Conservation (phyloP, 1,140 invertebrate species). For the Parapsyche elsis region DNA sequence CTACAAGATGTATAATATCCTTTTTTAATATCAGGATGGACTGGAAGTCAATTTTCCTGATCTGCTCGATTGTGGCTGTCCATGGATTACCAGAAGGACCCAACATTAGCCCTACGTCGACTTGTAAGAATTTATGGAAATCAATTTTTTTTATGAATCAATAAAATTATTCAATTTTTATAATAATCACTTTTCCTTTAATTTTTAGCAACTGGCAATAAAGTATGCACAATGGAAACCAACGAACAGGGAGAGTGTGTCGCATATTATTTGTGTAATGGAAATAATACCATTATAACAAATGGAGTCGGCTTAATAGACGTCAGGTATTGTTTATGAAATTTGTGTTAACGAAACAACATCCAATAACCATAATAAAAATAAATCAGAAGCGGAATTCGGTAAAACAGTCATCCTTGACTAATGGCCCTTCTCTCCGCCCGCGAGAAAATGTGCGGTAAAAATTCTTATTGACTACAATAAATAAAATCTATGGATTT, state of each 20-base stretch:
- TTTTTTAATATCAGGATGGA: neutral
- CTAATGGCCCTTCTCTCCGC: no score
- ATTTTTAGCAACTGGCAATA: constrained; percentile 1
- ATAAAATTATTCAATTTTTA: neutral
- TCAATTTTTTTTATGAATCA: no score
- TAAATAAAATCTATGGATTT: neutral
- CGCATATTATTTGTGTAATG: constrained; percentile 75
- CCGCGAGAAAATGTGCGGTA: no score
- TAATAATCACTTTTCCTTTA: neutral
- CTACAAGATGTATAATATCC: neutral
- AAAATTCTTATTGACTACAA: neutral
- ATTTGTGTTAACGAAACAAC: no score
- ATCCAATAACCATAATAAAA: no score
- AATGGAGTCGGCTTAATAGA: constrained; percentile 83
- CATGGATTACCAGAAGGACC: neutral
- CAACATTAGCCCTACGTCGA: neutral
- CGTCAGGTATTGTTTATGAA: constrained; percentile 63
- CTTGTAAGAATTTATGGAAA: no score
- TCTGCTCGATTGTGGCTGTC: neutral
- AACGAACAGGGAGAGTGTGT: constrained; percentile 59
- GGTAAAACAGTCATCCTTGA: no score
- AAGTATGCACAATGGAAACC: constrained; percentile 2
- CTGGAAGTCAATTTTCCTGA: neutral
- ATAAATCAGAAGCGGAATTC: no score
- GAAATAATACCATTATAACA: constrained; percentile 69